phyloP scores from a whole-genome alignment of 2,797 vertebrate species.

The Danio kyathit region DNA sequence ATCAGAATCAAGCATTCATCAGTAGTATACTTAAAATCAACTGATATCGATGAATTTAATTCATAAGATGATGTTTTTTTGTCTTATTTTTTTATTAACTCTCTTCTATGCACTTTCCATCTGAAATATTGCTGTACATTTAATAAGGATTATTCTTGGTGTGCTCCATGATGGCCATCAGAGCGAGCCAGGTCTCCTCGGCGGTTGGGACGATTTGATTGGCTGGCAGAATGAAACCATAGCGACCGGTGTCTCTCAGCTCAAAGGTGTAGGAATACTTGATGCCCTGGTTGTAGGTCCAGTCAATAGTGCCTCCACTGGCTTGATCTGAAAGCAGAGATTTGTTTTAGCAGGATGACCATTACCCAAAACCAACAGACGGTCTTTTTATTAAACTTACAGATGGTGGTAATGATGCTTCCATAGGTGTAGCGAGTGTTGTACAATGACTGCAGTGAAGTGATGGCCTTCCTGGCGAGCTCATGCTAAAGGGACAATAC shows the following conservation, averaged over 20 bases:
- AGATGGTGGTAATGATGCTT: slow-evolving; percentile 90
- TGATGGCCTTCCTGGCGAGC: slow-evolving; percentile 80
- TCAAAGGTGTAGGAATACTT: slow-evolving; percentile 96
- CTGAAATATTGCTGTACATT: neutral
- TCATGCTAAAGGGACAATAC: slow-evolving; percentile 73
- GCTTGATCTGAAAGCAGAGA: slow-evolving; percentile 82
- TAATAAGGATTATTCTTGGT: slow-evolving; percentile 79
- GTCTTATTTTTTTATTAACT: neutral
- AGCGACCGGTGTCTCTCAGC: slow-evolving; percentile 88
- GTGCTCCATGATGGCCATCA: slow-evolving; percentile 87
- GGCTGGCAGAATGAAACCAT: slow-evolving; percentile 92
- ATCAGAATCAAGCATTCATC: too few relatives aligned
- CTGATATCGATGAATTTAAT: neutral
- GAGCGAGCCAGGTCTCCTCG: slow-evolving; percentile 89
- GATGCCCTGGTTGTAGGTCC: slow-evolving; percentile 92
- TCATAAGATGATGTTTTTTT: neutral
- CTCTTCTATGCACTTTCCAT: neutral
- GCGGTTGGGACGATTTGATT: slow-evolving; percentile 90
- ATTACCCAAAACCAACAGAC: neutral
- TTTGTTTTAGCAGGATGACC: neutral
- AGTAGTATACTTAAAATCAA: too few relatives aligned
- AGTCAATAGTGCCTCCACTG: slow-evolving; percentile 88
- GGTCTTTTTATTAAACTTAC: slow-evolving; percentile 78
- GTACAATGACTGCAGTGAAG: slow-evolving; percentile 83
- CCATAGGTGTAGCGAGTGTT: slow-evolving; percentile 86